Base-by-base conservation (phyloP, 2,888 invertebrate species). In the Drosophila nr. medialis region DNA sequence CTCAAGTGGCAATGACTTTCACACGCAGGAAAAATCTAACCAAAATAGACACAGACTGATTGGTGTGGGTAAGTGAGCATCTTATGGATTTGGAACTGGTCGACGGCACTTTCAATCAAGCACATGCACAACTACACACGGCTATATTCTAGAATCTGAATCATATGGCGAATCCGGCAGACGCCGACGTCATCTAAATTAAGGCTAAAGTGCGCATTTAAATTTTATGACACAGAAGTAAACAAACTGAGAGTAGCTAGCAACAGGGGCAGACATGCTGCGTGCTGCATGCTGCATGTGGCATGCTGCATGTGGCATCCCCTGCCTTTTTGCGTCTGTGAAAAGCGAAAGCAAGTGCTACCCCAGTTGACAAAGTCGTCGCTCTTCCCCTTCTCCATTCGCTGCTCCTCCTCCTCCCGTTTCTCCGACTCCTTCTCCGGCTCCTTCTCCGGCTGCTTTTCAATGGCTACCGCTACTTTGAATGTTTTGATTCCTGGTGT, bases 151-250 rank as follows among this genome's bases (percentile, higher is more conserved):
- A 10, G 49, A 10, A 24, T 10, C 34, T 6, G 40, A 36, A 50
- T 65, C 50, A 13, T 32, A 55, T 34, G 59, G 67, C 64, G 59
- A 71, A 63, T 70, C 59, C 59, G 64, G 62, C 64, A 54, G 69
- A 65, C 65, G 61, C 30, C 71, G 58, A 71, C 83, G 89, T 90
- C 89, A 80, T 72, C 86, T 91, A 90, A 91, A 90, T 90, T 91
- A 90, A 79, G 86, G 75, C 82, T 75, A 88, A 90, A 91, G 91
- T 81, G 81, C 83, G 86, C 90, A 91, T 90, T 90, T 82, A 88
- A 86, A 75, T 86, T 90, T 90, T 90, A 90, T 86, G 91, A 89
- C 91, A 81, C 72, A 21, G 64, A 71, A 82, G 76, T 85, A 87
- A 89, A 87, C 85, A 89, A 69, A 72, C 66, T 4, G 50, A 49